Base-by-base conservation (phyloP, 2,888 invertebrate species). In the Zaprionus obscuricornis region DNA sequence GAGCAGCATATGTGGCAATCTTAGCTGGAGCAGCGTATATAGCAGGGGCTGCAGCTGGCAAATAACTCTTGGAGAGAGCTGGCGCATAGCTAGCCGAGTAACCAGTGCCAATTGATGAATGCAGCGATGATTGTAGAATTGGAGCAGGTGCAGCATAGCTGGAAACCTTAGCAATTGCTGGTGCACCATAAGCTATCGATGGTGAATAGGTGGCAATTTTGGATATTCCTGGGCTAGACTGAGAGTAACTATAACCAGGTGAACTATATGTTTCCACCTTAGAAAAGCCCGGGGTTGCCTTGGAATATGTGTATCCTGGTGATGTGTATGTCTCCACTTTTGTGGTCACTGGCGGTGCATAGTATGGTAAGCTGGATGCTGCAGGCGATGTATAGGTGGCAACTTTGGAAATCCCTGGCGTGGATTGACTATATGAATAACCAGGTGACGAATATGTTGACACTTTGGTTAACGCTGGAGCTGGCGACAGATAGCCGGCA, bases 271-370 rank as follows among this genome's bases (percentile, higher is more conserved):
- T 79, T n/a, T 79, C 71, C 46, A 85, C 65, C 52, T 87, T 88
- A 2, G 86, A 72, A 27, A 76, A 70, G 6, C 71, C 77, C 8
- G 85, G 87, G 1, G 79, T 74, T 2, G 83, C 70, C 52, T 88
- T 84, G 55, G 91, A 90, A 14, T 91, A 89, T 1, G 91, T 91
- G n/a, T 91, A 91, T 5, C 91, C 91, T 0, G 92, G 91, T 0
- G 87, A 86, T 14, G 79, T 79, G 57, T 86, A 89, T 31, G 85
- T 73, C 33, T 75, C 69, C 45, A 87, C 56, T 50, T 91, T 92
- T 1, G 91, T 90, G 0, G 91, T 91, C 16, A 89, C 84, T 2
- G 79, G 76, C 4, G 88, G 83, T 1, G 87, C 62, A 24, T 73
- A 73, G 27, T 78, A 86, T 1, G 75, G 67, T 13, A 43, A 27